phyloP scores from a whole-genome alignment of 2,797 vertebrate species.

The Cuniculus paca region DNA sequence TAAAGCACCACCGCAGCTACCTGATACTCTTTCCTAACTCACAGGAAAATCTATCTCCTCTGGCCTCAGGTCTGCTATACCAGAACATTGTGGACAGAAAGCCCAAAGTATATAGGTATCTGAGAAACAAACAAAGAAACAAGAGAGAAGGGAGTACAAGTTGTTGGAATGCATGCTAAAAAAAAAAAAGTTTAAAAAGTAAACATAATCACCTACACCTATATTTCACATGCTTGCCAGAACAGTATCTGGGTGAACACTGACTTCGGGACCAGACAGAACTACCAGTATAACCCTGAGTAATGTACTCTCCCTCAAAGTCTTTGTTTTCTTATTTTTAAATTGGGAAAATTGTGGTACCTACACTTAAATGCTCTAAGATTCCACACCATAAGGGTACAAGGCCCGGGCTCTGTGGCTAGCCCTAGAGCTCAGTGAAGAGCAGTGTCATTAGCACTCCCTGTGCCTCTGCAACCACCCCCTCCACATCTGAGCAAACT shows the following conservation, averaged over 20 bases:
- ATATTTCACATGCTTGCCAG: not conserved
- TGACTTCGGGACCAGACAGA: not conserved
- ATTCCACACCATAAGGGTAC: not conserved
- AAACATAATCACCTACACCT: not conserved
- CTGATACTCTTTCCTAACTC: not conserved
- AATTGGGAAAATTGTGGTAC: not conserved
- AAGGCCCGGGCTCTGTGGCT: not conserved
- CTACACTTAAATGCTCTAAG: not conserved
- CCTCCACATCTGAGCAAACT: not conserved
- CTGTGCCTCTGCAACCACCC: not conserved
- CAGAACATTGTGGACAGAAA: not conserved
- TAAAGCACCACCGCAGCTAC: not conserved
- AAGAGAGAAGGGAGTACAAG: not conserved
- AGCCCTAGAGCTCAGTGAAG: not conserved
- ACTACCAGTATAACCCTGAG: not conserved
- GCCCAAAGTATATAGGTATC: not conserved
- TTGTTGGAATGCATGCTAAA: not conserved
- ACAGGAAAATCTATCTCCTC: not conserved
- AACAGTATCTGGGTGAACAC: not conserved
- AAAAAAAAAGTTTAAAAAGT: slow-evolving; percentile 13
- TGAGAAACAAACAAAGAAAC: not conserved
- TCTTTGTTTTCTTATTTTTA: not conserved
- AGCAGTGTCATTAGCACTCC: too few species aligned
- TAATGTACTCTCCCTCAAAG: not conserved
- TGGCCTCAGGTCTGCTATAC: not conserved